Conservation (phyloP, 2,113 vertebrate species). For the Rhabdomys dilectus region DNA sequence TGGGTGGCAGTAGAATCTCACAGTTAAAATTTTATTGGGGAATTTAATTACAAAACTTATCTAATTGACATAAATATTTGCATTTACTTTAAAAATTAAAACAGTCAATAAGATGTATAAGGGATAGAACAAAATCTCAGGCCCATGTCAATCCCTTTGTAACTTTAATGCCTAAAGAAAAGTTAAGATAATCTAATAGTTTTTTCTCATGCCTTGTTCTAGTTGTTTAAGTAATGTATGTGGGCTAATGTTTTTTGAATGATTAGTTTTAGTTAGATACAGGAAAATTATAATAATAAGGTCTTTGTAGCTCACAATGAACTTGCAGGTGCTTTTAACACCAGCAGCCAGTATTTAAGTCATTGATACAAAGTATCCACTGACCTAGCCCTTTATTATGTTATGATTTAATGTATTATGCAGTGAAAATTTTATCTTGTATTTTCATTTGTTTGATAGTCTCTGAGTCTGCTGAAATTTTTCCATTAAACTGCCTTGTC, state of each 20-base stretch:
- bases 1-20: not conserved
- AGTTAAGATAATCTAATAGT: not conserved
- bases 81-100: not conserved
- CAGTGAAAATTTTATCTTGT: not conserved
- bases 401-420: not conserved
- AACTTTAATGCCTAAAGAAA: not conserved
- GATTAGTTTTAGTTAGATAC: not conserved
- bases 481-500: not conserved
- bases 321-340: not conserved
- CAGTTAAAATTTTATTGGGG: not conserved
- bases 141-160: rapidly evolving
- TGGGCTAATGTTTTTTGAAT: not conserved
- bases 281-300: not conserved
- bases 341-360: not conserved
- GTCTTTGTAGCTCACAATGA: not conserved
- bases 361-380: not conserved
- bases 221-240: conserved; percentile 13
- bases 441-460: not conserved
- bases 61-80: not conserved
- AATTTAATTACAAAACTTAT: not conserved
- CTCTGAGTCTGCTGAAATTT: not conserved
- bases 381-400: not conserved
- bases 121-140: not conserved
- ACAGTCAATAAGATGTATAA: not conserved
- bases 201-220: not conserved